A percentile compares a stretch with the other conserved stretches of the same genome.
Evolutionary conservation across 1,140 invertebrate species (phyloP).

Genomic region (Aricia agestis): DNA sequence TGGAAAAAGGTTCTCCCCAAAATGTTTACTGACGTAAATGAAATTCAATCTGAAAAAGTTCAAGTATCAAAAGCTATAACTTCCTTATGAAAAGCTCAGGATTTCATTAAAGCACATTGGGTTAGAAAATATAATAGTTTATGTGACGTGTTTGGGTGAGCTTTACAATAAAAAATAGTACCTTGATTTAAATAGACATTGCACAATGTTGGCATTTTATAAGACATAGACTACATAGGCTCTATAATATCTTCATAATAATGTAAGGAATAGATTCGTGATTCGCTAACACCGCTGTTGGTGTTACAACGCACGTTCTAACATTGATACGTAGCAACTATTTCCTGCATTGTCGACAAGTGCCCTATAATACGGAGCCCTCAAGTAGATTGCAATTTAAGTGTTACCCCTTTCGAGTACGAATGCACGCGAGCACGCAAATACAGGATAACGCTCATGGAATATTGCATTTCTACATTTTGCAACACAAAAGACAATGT

Average conservation of each 20-base stretch:
- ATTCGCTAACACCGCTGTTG: neutral
- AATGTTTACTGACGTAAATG: neutral
- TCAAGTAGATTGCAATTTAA: conserved; percentile 69
- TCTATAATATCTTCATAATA: too few species aligned
- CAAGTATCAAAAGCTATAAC: neutral
- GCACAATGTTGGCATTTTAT: too few species aligned
- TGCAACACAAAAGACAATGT: neutral
- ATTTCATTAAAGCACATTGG: conserved; percentile 62
- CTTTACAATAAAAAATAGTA: too few species aligned
- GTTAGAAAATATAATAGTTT: conserved; percentile 6
- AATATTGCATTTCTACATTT: conserved; percentile 25
- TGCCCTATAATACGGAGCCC: conserved; percentile 47
- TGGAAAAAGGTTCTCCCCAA: neutral
- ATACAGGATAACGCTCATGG: conserved; percentile 31
- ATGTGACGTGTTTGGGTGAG: too few species aligned
- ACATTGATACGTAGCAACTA: conserved; percentile 36
- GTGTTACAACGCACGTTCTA: neutral
- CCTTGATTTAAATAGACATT: too few species aligned
- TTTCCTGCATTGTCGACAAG: conserved; percentile 56
- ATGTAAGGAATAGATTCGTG: neutral
- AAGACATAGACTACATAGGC: too few species aligned
- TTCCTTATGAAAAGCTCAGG: conserved; percentile 53
- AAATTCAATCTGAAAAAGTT: conserved; percentile 6
- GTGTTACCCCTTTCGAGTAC: conserved; percentile 55
- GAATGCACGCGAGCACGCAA: conserved; percentile 67